Percentiles rank a stretch among this genome's conserved stretches.
Evolutionary conservation across 35 echinoderm and acorn worm species (phyloP).

Genomic region (Eucidaris tribuloides): DNA sequence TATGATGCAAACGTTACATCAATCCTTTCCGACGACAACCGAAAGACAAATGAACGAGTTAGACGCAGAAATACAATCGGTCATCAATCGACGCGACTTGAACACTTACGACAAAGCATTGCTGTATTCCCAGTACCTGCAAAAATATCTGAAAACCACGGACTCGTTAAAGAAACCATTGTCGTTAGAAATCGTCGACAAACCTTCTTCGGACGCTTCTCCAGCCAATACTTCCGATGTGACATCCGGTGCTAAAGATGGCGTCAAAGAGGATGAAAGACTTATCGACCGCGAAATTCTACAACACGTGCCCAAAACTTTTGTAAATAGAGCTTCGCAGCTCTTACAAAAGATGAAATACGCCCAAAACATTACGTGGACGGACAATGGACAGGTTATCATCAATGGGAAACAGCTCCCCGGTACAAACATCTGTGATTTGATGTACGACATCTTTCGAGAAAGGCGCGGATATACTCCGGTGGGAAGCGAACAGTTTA

Average conservation of each 20-base stretch:
- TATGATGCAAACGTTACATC: neutral
- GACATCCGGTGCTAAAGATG: too few relatives aligned
- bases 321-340: neutral
- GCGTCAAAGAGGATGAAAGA: neutral
- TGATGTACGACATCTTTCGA: slow-evolving; percentile 39
- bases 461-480: slow-evolving; percentile 24
- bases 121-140: neutral
- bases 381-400: neutral
- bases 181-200: neutral
- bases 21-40: neutral
- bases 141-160: neutral
- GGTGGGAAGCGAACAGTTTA: slow-evolving; percentile 27
- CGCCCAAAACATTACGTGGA: neutral
- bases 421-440: slow-evolving; percentile 28
- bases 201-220: neutral
- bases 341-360: neutral
- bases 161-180: neutral
- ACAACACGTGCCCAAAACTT: neutral
- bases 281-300: neutral
- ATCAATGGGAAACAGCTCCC: neutral
- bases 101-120: neutral
- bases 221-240: neutral
- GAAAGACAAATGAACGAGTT: neutral
- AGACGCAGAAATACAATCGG: neutral
- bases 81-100: neutral